Conservation (phyloP, 2,113 vertebrate species). For the Terrapene triunguis region DNA sequence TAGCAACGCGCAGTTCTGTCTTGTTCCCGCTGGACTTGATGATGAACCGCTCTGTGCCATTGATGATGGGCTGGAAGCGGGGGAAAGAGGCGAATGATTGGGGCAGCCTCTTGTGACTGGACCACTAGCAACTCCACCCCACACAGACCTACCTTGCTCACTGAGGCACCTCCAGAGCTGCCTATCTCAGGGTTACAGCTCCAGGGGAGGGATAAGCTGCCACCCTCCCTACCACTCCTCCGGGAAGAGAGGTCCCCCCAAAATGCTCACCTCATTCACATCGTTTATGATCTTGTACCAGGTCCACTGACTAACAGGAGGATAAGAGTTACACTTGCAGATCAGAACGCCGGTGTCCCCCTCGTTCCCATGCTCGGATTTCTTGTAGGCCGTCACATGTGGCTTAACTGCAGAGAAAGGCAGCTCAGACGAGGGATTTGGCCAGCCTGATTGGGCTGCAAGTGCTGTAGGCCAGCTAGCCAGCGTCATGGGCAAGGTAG, state of each 20-base stretch:
- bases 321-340: constrained; percentile 86
- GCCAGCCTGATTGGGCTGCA: not conserved
- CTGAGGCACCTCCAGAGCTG: fast-evolving
- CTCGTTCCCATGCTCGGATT: constrained; percentile 90
- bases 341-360: constrained; percentile 80
- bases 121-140: fast-evolving
- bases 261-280: constrained; percentile 32
- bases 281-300: constrained; percentile 64
- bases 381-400: constrained; percentile 83
- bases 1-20: constrained; percentile 81
- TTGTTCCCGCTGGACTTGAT: constrained; percentile 80
- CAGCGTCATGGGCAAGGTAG: not conserved
- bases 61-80: constrained; percentile 72
- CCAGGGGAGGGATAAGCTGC: not conserved
- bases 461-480: not conserved
- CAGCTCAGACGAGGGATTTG: not conserved
- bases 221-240: no score
- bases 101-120: fast-evolving
- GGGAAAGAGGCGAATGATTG: not conserved
- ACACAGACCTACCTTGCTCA: not conserved
- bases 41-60: constrained; percentile 79
- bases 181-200: not conserved
- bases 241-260: not conserved
- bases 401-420: constrained; percentile 76
- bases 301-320: constrained; percentile 58